A percentile compares a stretch with the other conserved stretches of the same genome.
Conservation (phyloP, 2,888 invertebrate species). For the Salpingus planirostris region DNA sequence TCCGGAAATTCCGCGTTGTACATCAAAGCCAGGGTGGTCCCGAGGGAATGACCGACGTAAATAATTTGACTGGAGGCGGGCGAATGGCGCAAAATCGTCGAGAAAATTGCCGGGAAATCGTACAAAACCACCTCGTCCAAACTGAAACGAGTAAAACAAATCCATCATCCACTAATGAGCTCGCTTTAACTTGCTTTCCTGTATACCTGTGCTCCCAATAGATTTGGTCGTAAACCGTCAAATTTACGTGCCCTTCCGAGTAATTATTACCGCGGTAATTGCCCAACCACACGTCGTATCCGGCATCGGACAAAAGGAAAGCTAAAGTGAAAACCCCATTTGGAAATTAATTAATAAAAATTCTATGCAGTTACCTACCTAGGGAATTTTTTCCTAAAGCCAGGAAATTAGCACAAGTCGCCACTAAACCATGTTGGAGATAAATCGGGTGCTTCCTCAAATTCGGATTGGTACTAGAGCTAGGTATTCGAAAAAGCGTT, state of each 20-base stretch:
- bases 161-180: background rate
- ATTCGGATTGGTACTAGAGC: constrained; percentile 21
- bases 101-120: constrained; percentile 33
- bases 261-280: constrained; percentile 39
- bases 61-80: constrained; percentile 40
- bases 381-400: constrained; percentile 32
- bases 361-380: constrained; percentile 22
- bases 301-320: constrained; percentile 44
- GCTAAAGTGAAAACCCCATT: constrained; percentile 19
- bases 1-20: constrained; percentile 59
- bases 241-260: constrained; percentile 31
- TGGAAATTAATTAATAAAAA: background rate
- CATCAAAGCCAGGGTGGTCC: constrained; percentile 64
- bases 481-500: constrained; percentile 41
- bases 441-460: constrained; percentile 30
- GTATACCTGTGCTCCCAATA: constrained; percentile 37
- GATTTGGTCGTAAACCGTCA: constrained; percentile 28
- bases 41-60: constrained; percentile 87
- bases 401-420: constrained; percentile 31
- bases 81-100: constrained; percentile 26
- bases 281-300: constrained; percentile 50
- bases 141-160: constrained; percentile 18
- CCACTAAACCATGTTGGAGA: constrained; percentile 35
- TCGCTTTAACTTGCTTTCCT: background rate
- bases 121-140: constrained; percentile 33